Evolutionary conservation across 1,140 invertebrate genomes (phyloP).

Genomic region (Onthophagus taurus): DNA sequence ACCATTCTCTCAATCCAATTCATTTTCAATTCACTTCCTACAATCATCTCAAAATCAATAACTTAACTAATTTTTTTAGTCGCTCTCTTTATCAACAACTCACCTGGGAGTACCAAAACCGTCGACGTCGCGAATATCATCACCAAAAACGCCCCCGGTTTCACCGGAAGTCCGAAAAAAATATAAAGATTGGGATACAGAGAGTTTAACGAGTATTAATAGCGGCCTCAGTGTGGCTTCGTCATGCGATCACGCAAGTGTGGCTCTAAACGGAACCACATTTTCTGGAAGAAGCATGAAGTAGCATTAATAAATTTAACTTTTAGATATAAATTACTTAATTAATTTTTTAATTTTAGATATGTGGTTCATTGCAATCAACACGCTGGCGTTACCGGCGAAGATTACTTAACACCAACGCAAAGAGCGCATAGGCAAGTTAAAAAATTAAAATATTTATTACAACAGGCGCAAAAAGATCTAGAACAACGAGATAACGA

Average conservation of each 20-base stretch:
- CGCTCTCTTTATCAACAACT: constrained; percentile 41
- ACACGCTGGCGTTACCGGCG: constrained; percentile 57
- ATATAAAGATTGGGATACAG: constrained; percentile 55
- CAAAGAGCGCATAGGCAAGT: constrained; percentile 73
- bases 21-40: too few species aligned
- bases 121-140: constrained; percentile 24
- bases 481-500: constrained; percentile 70
- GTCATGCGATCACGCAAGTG: constrained; percentile 65
- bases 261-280: constrained; percentile 70
- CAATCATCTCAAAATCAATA: too few species aligned
- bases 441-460: constrained; percentile 56
- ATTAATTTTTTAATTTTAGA: constrained; percentile 34
- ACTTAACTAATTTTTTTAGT: too few species aligned
- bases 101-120: constrained; percentile 32
- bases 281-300: constrained; percentile 47
- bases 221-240: constrained; percentile 62
- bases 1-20: too few species aligned
- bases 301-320: constrained; percentile 14
- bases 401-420: constrained; percentile 78
- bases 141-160: constrained; percentile 38
- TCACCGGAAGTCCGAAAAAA: constrained; percentile 45
- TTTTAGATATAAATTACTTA: neutral
- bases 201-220: constrained; percentile 66
- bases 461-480: constrained; percentile 63
- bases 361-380: constrained; percentile 76